A percentile compares a stretch with the other conserved stretches of the same genome.
These are phyloP conservation scores for Burhinus oedicnemus DNA, from an alignment of 2,113 vertebrate genomes.

Conservation along the genomic window DNA sequence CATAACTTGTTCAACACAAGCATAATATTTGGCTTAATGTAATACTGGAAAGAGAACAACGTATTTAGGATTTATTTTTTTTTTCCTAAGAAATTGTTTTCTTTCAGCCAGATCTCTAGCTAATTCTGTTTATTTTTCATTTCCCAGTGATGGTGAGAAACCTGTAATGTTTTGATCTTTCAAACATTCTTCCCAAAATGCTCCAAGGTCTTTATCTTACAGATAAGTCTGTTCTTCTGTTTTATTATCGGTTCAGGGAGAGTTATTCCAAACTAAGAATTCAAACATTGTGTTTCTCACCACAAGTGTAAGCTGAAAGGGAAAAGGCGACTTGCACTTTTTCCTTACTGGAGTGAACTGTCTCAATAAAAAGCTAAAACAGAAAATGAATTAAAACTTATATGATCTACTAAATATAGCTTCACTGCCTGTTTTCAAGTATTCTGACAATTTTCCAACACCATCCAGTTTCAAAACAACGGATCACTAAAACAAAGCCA, in stretches of 20 bases:
- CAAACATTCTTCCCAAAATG: not conserved
- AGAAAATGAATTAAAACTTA: not conserved
- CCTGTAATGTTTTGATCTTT: constrained; percentile 2
- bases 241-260: constrained; percentile 14
- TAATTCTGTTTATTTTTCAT: constrained; percentile 35
- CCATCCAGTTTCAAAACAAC: not conserved
- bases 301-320: not conserved
- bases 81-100: not conserved
- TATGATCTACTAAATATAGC: not conserved
- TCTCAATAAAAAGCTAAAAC: not conserved
- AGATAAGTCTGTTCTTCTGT: not conserved
- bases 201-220: constrained; percentile 15
- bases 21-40: not conserved
- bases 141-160: not conserved
- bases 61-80: not conserved
- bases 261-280: not conserved
- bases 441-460: not conserved
- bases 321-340: not conserved
- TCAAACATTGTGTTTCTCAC: not conserved
- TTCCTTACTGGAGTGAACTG: not conserved
- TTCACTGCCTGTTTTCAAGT: not conserved
- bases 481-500: not conserved
- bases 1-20: not conserved
- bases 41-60: not conserved
- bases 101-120: not conserved